phyloP scores from a whole-genome alignment of 2,888 invertebrate species.

The Brachyopa scutellaris region DNA sequence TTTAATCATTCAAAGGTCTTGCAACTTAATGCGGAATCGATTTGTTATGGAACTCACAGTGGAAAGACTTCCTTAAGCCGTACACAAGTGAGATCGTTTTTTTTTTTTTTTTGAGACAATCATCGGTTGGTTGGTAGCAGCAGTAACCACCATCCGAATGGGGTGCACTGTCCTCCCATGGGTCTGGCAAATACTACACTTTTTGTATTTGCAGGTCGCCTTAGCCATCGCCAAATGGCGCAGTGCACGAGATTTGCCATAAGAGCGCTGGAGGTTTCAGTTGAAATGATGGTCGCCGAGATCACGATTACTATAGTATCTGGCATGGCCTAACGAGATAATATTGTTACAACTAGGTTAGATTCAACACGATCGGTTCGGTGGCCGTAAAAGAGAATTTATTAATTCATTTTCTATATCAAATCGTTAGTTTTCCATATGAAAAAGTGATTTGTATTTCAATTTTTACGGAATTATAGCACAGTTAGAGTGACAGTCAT shows the following conservation, averaged over 20 bases:
- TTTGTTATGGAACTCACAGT: not conserved
- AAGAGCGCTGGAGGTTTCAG: conserved; percentile 5
- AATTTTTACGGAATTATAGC: conserved; percentile 47
- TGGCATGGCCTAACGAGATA: conserved; percentile 45
- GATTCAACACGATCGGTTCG: conserved; percentile 41
- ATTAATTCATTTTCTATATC: conserved; percentile 60
- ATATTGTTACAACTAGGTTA: conserved; percentile 47
- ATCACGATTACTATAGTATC: conserved; percentile 68
- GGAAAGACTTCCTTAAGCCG: conserved; percentile 34
- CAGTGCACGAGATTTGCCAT: conserved; percentile 38
- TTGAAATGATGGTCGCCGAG: conserved; percentile 52
- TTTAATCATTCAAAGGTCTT: conserved; percentile 47
- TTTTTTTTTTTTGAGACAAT: conserved; percentile 2
- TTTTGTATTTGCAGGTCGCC: conserved; percentile 1
- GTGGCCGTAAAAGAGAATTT: conserved; percentile 23
- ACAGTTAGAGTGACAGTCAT: conserved; percentile 52
- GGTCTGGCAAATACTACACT: conserved; percentile 29
- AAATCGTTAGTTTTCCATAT: too few species aligned
- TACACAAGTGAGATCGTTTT: conserved; percentile 1
- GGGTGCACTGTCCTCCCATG: conserved; percentile 57
- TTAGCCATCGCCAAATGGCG: too few species aligned
- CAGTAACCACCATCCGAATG: conserved; percentile 16
- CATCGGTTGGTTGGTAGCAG: conserved; percentile 11
- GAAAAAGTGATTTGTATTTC: too few species aligned
- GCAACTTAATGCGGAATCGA: conserved; percentile 35